Conservation (phyloP, 2,113 vertebrate species). For the Camarhynchus parvulus region DNA sequence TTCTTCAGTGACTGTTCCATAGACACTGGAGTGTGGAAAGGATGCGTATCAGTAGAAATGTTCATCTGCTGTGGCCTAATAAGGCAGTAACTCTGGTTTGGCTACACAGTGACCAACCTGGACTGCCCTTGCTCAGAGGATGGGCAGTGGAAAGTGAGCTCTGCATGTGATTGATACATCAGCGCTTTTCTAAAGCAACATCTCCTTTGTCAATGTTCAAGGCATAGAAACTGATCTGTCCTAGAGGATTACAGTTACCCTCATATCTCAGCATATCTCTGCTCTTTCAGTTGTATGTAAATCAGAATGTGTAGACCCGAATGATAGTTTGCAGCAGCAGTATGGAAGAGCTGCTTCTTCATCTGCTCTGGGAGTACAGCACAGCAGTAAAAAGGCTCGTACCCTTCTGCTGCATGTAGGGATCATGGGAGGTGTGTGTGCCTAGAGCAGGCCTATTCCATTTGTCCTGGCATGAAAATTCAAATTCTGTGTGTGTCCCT, state of each 20-base stretch:
- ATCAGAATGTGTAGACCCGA: not conserved
- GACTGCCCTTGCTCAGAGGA: not conserved
- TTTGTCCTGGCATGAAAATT: not conserved
- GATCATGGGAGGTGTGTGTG: fast-evolving
- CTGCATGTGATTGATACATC: fast-evolving
- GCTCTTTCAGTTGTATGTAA: not conserved
- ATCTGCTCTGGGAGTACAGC: not conserved
- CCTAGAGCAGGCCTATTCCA: not conserved
- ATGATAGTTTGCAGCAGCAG: not conserved
- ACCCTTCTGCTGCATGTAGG: not conserved
- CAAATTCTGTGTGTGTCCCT: not conserved
- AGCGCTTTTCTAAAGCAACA: not conserved
- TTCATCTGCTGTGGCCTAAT: not conserved
- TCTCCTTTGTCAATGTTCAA: not conserved
- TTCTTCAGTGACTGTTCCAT: not conserved
- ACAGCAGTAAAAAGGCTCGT: not conserved
- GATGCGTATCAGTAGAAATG: not conserved
- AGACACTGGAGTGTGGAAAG: not conserved
- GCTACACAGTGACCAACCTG: not conserved
- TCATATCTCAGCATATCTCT: not conserved
- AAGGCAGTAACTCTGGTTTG: not conserved
- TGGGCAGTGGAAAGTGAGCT: not conserved
- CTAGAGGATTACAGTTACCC: not conserved
- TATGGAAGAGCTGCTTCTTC: not conserved
- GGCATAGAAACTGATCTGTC: not conserved